These are phyloP conservation scores for Esox niger DNA, from an alignment of 2,113 vertebrate genomes.

Conservation along the genomic window DNA sequence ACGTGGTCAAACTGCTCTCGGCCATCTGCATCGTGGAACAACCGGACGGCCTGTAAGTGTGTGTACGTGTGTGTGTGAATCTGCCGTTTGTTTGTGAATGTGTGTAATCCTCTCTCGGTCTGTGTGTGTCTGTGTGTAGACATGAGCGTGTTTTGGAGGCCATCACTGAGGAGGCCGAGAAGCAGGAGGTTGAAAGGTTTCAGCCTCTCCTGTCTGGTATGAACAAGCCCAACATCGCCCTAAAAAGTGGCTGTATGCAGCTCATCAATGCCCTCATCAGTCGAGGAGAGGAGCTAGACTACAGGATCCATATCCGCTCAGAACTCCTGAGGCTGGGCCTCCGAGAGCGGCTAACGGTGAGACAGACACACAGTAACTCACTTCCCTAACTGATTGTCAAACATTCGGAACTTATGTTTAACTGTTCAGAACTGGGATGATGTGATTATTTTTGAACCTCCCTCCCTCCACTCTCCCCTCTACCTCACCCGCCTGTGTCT, in stretches of 20 bases:
- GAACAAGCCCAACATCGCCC: slow-evolving; percentile 71
- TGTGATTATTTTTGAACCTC: neutral
- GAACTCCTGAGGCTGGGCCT: slow-evolving; percentile 83
- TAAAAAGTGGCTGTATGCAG: slow-evolving; percentile 87
- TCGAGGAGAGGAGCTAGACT: slow-evolving; percentile 85
- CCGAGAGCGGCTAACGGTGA: slow-evolving; percentile 75
- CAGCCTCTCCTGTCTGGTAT: slow-evolving; percentile 82
- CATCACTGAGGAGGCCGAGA: slow-evolving; percentile 84
- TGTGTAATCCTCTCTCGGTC: neutral
- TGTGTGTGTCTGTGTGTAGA: too few species aligned
- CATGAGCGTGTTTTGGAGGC: slow-evolving; percentile 85
- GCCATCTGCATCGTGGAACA: slow-evolving; percentile 86
- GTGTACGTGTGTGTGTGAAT: neutral
- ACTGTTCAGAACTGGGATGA: neutral
- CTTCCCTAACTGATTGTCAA: neutral
- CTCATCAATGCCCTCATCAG: slow-evolving; percentile 86
- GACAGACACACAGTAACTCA: slow-evolving; percentile 5
- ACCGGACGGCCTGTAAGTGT: slow-evolving; percentile 81
- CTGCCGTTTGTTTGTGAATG: neutral
- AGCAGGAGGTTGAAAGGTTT: slow-evolving; percentile 81
- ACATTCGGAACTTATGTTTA: neutral
- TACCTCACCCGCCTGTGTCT: slow-evolving; percentile 14
- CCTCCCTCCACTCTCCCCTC: neutral
- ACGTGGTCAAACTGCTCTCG: slow-evolving; percentile 84
- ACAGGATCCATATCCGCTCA: slow-evolving; percentile 87